Base-by-base conservation (phyloP, 1,140 invertebrate species). In the Drosophila bocki region DNA sequence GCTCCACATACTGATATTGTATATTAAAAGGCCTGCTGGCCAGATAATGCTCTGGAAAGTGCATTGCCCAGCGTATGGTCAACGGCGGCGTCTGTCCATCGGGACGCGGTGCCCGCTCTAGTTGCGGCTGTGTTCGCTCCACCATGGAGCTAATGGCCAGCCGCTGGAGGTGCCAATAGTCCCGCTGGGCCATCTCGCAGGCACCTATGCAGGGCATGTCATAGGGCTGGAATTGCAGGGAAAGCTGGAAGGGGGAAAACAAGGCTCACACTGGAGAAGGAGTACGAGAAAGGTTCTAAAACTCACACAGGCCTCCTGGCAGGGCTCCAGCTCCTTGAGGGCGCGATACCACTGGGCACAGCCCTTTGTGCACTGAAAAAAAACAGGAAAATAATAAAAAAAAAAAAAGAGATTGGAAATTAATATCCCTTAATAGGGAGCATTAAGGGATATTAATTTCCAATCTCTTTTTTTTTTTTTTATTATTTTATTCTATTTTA, bases 31-130 rank as follows among this genome's bases (percentile, higher is more conserved):
- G 91, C 75, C 84, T 93, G 88, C 84, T 94, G 69, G 91, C 93
- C 59, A 94, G 86, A 86, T 90, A 83, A 33, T 83, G 94, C 26
- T 93, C 93, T 0, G 94, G 91, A 26, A 93, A 93, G 4, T 93
- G 92, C 7, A 94, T 95, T 53, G 95, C 95, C 97, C 97, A 98
- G 82, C 96, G 95, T 13, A 98, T 94, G 9, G 95, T 95, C n/a
- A 88, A 15, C 0, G 77, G 67, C 95, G 96, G 48, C 15, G 62
- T n/a, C 17, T 70, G 80, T 13, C 82, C 53, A 15, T 83, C 69
- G 3, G 76, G 53, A 15, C 67, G 68, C 0, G 39, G 37, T 0
- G 54, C 39, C 29, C 58, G 48, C 33, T 80, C 60, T 19, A 91
- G 44, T 47, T 91, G 67, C 3, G 90, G 88, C 47, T 81, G 76